Conservation (phyloP, 2,113 vertebrate genomes). For the Poeciliopsis retropinna region DNA sequence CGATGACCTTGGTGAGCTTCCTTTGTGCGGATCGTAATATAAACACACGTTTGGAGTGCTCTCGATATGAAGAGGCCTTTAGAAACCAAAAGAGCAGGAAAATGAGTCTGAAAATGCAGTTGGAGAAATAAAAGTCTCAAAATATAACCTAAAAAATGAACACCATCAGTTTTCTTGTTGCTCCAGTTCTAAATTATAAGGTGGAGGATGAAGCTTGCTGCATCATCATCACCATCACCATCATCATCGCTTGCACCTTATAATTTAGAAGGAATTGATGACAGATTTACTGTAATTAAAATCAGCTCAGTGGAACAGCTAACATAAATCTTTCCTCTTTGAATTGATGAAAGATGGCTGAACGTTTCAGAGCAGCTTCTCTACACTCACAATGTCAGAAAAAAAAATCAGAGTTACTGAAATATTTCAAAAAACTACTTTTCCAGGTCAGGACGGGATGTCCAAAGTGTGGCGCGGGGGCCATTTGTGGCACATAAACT, state of each 20-base stretch:
- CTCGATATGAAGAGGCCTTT: slow-evolving; percentile 32
- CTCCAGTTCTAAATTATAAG: slow-evolving; percentile 6
- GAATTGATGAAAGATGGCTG: background rate
- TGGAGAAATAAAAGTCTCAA: background rate
- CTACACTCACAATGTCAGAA: background rate
- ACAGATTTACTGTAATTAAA: slow-evolving; percentile 15
- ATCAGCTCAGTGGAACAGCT: slow-evolving; percentile 10
- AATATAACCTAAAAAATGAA: slow-evolving; percentile 2
- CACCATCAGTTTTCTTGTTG: background rate
- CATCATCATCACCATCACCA: slow-evolving; percentile 1
- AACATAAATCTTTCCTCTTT: background rate
- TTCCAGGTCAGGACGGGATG: background rate
- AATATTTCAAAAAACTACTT: background rate
- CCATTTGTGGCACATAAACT: background rate
- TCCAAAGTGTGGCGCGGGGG: background rate
- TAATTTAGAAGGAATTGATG: slow-evolving; percentile 6
- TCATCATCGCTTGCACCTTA: background rate
- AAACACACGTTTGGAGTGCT: slow-evolving; percentile 26
- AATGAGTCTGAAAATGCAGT: slow-evolving; percentile 35
- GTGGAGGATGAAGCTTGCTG: slow-evolving; percentile 4
- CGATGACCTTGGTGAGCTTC: slow-evolving; percentile 13
- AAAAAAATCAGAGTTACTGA: background rate
- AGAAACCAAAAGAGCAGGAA: slow-evolving; percentile 24
- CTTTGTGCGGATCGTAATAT: slow-evolving; percentile 25
- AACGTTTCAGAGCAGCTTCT: background rate